Evolutionary conservation across 2,888 invertebrate species (phyloP), one percentile per base, ranked within the genome.

Genomic region (Quadriops clusia): DNA sequence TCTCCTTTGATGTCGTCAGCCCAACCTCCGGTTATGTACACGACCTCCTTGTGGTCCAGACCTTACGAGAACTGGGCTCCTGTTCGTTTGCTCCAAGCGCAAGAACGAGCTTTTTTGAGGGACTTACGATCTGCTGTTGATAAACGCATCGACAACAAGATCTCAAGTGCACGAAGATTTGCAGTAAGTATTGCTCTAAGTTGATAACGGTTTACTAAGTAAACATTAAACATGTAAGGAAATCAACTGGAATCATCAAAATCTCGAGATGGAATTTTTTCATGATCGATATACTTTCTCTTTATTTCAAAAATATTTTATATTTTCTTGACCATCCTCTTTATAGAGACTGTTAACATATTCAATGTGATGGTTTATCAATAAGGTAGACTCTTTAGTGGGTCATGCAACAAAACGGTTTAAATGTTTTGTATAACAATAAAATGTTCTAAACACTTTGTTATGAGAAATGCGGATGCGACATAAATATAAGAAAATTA

Each of bases 1-100:
- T 90, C 90, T n/a, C 93, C 93, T 4, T 64, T 93, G 48, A 87
- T 94, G 83, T 89, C 90, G 39, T 89, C 89, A 25, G 81, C 87
- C 25, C 90, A 91, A 58, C 91, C 93, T 4, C 93, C 93, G 12
- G 71, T 84, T 30, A 84, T 93, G 77, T 93, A 90, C 64, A 84
- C 87, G 10, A 80, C 80, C 28, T 86, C 86, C 7, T 59, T 87
- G 46, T 90, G 90, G 90, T 85, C 85, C 7, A 69, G 79, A 61
- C 85, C 86, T 15, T 85, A 78, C 56, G 83, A 84, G 62, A 61
- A 70, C 8, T 82, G 84, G 46, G 82, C 89, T 12, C 87, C 90
- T 9, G 74, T 74, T 8, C 72, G 85, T 35, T 65, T 91, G 36
- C 68, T 93, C 40, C 76, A 79, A 54, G 84, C 89, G 31, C 93